Conservation (phyloP, 2,113 vertebrate genomes). For the Muntiacus reevesi region DNA sequence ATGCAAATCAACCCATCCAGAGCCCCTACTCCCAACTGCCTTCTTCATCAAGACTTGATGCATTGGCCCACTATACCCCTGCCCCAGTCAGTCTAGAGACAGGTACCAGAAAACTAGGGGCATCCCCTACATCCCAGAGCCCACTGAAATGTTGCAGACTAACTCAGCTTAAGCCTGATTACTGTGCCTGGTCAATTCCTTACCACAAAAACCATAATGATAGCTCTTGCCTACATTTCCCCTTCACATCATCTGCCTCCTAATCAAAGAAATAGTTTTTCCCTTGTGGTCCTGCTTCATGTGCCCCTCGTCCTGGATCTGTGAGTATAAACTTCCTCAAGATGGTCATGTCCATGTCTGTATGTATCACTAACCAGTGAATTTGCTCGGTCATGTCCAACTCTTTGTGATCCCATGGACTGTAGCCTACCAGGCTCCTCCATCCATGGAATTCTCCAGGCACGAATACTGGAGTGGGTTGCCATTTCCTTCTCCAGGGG, state of each 20-base stretch:
- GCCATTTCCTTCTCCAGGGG: not conserved
- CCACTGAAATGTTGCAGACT: not conserved
- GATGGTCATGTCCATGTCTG: not conserved
- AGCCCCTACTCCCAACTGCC: not conserved
- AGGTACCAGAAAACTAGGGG: not conserved
- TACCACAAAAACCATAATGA: not conserved
- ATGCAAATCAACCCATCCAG: not conserved
- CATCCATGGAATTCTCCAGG: not conserved
- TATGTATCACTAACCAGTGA: not conserved
- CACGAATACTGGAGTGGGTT: not conserved
- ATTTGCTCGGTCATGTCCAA: not conserved
- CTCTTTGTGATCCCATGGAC: not conserved
- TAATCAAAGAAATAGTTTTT: no score
- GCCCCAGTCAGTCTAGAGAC: not conserved
- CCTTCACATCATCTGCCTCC: not conserved
- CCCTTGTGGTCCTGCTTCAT: not conserved
- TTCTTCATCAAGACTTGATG: not conserved
- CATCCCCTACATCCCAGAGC: not conserved
- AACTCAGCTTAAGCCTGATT: not conserved
- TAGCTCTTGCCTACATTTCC: not conserved
- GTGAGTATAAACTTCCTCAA: not conserved
- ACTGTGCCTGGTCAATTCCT: not conserved
- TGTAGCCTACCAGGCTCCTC: not conserved
- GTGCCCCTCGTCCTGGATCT: not conserved
- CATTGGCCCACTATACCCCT: not conserved